Evolutionary conservation across 2,797 vertebrate genomes (phyloP), one percentile per base, ranked within the genome.

Genomic region (Acridotheres tristis): DNA sequence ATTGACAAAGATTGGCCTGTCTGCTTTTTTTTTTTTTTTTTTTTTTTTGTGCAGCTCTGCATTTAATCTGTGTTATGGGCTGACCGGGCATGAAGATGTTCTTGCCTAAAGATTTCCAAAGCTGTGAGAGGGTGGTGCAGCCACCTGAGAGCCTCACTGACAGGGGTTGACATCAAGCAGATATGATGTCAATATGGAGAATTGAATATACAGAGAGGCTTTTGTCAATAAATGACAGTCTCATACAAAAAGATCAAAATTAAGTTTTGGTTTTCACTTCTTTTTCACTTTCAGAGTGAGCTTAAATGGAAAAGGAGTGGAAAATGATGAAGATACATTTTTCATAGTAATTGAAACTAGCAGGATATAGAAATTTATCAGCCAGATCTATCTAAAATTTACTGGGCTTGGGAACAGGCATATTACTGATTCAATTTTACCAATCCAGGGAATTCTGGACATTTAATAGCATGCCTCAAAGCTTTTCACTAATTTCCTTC

Each of bases 1-100:
- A 57, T 53, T 90, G 74, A 90, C 85, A 91, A 88, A 94, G 69
- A 36, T 62, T 86, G 62, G 54, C 80, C 55, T 86, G 82, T 90
- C 62, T 90, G 26, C 47, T 68, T 47, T 36, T 36, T 36, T 36
- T 36, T 36, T 36, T 36, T 36, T 36, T 36, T 36, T 36, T 36
- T 55, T 58, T 54, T 88, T 71, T 85, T 79, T 59, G 15, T 19
- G 22, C 26, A 69, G 50, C 20, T 91, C 43, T 69, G 62, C 13
- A 40, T 76, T 86, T 82, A 69, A 42, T 42, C 43, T 67, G 29
- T 66, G 5, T 45, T 76, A 40, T 0, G 2, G 34, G 29, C 10
- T 88, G 47, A 58, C 20, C 61, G 79, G 54, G 17, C 42, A 61
- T 23, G 34, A 78, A 53, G 48, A 7, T 67, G 13, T 79, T 89